Base-by-base conservation (phyloP, 2,113 vertebrate genomes). In the Xenopus laevis region DNA sequence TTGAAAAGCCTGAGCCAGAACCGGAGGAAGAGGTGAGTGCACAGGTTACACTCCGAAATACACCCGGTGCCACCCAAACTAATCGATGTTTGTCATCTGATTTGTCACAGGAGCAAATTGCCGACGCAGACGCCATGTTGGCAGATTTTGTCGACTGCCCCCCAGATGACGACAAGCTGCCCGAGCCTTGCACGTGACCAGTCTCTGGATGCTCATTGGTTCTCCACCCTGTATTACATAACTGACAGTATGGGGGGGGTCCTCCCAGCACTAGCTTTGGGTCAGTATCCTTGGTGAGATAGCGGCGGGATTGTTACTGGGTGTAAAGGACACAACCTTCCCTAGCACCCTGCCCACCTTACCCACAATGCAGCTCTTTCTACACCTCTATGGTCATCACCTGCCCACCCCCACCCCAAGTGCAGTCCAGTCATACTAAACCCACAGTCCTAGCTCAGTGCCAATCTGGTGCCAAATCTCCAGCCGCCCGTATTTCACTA, bases 121-220 rank as follows among this genome's bases (percentile, higher is more conserved):
- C 93, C 9, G 82, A 86, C 63, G 91, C 95, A 79, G 93, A 91
- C 18, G 91, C 94, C 79, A 96, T 96, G 95, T 71, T 96, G 84
- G 95, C 95, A 0, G 94, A 95, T 61, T 96, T 96, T 77, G 89
- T 95, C 0, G 93, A 94, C 72, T 96, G 93, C 63, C 94, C 95
- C 0, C 94, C 95, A 3, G 94, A 96, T 2, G 92, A 95, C 0
- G 87, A 84, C 3, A 85, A 85, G 1, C 71, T 0, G 15, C 79
- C 10, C 72, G 82, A 60, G 82, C 81, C 1, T 8, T 71, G 78
- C 55, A 77, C 82, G 45, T 81, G 40, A 80, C 78, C 15, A n/a
- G 53, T 55, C 53, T 2, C 9, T 9, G 2, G 53, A 16, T n/a
- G 1, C 16, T n/a, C 2, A 4, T 55, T 55, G 15, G 53, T 55